Evolutionary conservation across 1,140 invertebrate species (phyloP).

Genomic region (Drosophila nikananu): DNA sequence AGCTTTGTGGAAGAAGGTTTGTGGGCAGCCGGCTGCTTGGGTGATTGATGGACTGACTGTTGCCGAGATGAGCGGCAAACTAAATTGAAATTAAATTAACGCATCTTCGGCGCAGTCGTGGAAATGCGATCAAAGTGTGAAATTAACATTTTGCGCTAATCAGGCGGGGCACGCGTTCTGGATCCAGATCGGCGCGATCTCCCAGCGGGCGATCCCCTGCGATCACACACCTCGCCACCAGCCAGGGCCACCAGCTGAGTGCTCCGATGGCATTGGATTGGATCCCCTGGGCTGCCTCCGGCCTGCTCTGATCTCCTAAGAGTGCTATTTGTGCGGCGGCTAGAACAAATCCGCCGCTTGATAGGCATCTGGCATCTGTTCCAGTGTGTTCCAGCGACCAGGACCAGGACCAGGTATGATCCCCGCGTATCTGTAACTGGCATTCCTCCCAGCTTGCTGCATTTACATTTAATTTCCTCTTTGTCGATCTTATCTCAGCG

Average conservation of each 20-base stretch:
- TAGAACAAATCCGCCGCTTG: conserved; percentile 50
- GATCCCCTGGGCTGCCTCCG: neutral
- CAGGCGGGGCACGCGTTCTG: conserved; percentile 68
- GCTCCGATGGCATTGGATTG: neutral
- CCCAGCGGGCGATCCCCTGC: conserved; percentile 17
- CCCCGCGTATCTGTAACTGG: neutral
- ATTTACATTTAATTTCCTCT: conserved; percentile 64
- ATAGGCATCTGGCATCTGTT: conserved; percentile 55
- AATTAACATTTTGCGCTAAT: conserved; percentile 81
- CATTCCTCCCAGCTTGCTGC: conserved; percentile 15
- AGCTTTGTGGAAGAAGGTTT: neutral
- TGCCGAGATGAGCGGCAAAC: conserved; percentile 41
- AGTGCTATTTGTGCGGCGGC: conserved; percentile 36
- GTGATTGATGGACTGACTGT: conserved; percentile 68
- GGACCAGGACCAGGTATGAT: neutral
- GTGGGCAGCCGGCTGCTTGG: conserved; percentile 20
- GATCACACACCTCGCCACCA: conserved; percentile 24
- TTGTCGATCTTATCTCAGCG: conserved; percentile 41
- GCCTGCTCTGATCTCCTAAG: neutral
- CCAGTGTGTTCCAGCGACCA: neutral
- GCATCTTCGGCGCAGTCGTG: conserved; percentile 58
- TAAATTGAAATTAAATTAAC: conserved; percentile 83
- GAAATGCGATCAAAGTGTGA: conserved; percentile 80
- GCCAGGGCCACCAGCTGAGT: conserved; percentile 30
- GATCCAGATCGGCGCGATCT: conserved; percentile 8